Evolutionary conservation across 2,888 invertebrate species (phyloP).

Genomic region (Nasonia oneida): DNA sequence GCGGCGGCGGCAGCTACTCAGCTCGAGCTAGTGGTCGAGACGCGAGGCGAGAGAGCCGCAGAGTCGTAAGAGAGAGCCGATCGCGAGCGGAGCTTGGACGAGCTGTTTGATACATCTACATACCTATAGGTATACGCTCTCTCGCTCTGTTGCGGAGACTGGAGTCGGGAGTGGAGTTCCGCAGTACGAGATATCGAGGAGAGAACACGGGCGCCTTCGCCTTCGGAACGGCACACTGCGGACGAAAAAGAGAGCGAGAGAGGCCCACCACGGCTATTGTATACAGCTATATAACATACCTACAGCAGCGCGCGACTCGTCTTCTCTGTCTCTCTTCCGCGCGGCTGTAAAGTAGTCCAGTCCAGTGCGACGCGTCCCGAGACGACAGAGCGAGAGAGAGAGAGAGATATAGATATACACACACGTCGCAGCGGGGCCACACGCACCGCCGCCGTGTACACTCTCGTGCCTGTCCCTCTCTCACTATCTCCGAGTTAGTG

Average conservation of each 20-base stretch:
- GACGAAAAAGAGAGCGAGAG: conserved; percentile 5
- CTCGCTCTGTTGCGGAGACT: background rate
- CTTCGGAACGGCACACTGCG: background rate
- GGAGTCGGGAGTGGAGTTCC: background rate
- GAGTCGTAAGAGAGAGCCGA: background rate
- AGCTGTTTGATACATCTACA: background rate
- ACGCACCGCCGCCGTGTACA: conserved; percentile 1
- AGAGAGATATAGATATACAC: background rate
- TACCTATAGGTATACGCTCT: background rate
- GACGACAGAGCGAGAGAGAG: background rate
- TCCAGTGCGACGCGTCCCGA: conserved; percentile 17
- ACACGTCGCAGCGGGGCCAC: background rate
- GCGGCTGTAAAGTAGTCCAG: conserved; percentile 1
- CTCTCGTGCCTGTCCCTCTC: conserved; percentile 1
- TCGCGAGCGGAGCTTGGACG: conserved; percentile 3
- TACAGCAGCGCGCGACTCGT: background rate
- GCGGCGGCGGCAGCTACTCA: background rate
- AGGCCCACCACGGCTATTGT: background rate
- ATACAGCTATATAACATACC: background rate
- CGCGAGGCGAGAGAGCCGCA: background rate
- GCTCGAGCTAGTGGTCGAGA: conserved; percentile 21
- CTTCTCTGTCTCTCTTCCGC: conserved; percentile 1
- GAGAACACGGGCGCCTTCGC: background rate
- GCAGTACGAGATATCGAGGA: background rate
- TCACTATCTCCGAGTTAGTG: background rate